These are phyloP conservation scores for Nematolebias whitei DNA, from an alignment of 2,113 vertebrate species.

Conservation along the genomic window DNA sequence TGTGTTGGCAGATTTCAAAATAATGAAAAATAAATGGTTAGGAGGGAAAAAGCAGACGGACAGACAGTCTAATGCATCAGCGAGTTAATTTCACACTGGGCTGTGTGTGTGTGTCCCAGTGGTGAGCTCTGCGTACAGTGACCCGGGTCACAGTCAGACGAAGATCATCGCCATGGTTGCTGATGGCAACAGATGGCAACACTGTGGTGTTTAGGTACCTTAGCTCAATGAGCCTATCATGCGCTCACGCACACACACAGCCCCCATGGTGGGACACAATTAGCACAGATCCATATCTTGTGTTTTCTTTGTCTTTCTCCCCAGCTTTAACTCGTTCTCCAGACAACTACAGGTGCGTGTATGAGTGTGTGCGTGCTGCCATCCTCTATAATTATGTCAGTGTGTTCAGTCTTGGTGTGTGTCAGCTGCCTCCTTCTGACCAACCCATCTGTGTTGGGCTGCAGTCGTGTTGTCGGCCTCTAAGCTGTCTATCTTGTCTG, in stretches of 20 bases:
- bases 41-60: background rate
- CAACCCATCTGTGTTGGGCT: slow-evolving; percentile 73
- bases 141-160: slow-evolving; percentile 62
- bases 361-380: slow-evolving; percentile 30
- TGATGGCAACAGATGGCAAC: slow-evolving; percentile 68
- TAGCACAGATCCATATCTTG: slow-evolving; percentile 49
- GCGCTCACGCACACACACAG: slow-evolving; percentile 12
- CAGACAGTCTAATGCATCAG: slow-evolving; percentile 8
- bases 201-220: slow-evolving; percentile 59
- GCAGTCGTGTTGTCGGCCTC: slow-evolving; percentile 52
- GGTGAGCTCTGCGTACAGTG: slow-evolving; percentile 47
- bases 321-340: slow-evolving; percentile 8
- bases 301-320: slow-evolving; percentile 30
- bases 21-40: background rate
- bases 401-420: slow-evolving; percentile 58
- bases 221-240: slow-evolving; percentile 52
- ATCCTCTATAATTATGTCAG: slow-evolving; percentile 70
- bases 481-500: slow-evolving; percentile 45
- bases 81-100: slow-evolving; percentile 6
- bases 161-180: slow-evolving; percentile 61
- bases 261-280: slow-evolving; percentile 59
- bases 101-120: slow-evolving; percentile 34
- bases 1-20: background rate
- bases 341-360: slow-evolving; percentile 42
- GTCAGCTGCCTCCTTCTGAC: slow-evolving; percentile 66